phyloP scores from a whole-genome alignment of 2,888 invertebrate species.

The Carcina quercana region DNA sequence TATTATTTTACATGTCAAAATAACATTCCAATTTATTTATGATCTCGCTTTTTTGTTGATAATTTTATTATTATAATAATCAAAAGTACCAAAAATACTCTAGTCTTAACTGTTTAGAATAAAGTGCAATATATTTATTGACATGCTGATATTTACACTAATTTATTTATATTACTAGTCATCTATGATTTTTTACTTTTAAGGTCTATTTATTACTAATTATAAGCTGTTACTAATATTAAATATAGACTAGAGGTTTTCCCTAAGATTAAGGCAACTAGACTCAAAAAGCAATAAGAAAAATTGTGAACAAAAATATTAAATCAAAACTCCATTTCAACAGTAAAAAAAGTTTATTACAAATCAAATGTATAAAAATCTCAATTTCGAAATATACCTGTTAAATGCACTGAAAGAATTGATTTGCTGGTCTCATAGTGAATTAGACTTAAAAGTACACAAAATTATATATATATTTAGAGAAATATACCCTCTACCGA shows the following conservation, averaged over 20 bases:
- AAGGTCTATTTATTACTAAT: constrained; percentile 13
- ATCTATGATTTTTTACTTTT: constrained; percentile 30
- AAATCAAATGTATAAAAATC: constrained; percentile 5
- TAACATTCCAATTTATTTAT: constrained; percentile 15
- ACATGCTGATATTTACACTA: constrained; percentile 33
- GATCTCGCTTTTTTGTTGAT: constrained; percentile 28
- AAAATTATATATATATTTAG: constrained; percentile 19
- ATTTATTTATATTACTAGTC: constrained; percentile 33
- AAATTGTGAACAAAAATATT: constrained; percentile 28
- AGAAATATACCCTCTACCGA: constrained; percentile 19
- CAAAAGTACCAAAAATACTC: constrained; percentile 30
- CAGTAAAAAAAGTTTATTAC: constrained; percentile 24
- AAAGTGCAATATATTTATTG: constrained; percentile 49
- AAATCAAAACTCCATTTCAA: constrained; percentile 37
- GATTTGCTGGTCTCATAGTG: constrained; percentile 26
- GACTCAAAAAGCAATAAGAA: constrained; percentile 37
- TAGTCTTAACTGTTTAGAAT: constrained; percentile 27
- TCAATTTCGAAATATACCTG: constrained; percentile 14
- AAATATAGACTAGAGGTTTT: not conserved
- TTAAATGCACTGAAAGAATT: constrained; percentile 42
- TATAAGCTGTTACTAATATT: constrained; percentile 14
- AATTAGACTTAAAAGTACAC: constrained; percentile 17
- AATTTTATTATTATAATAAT: constrained; percentile 31
- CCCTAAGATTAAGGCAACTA: constrained; percentile 8
- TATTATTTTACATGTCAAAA: no score